A percentile compares a stretch with the other conserved stretches of the same genome.
Evolutionary conservation across 2,888 invertebrate genomes (phyloP).

Genomic region (Aplocera efformata): DNA sequence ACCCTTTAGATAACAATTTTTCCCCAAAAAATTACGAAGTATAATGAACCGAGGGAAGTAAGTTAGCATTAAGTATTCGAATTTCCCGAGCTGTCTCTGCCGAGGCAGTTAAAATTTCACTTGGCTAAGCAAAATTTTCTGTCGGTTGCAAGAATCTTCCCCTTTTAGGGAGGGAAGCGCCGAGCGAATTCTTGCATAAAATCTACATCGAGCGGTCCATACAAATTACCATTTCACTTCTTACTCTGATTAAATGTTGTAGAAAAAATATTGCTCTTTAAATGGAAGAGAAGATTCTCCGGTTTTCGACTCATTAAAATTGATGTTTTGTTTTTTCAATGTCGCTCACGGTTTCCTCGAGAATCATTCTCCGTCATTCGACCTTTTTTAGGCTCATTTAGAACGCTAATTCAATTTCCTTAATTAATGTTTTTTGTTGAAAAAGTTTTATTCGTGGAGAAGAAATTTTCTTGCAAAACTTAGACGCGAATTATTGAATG

Average conservation of each 20-base stretch:
- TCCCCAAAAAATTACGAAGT: conserved; percentile 71
- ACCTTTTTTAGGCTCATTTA: conserved; percentile 8
- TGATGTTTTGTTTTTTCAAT: conserved; percentile 61
- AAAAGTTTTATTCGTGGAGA: too few relatives aligned
- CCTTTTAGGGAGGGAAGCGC: conserved; percentile 69
- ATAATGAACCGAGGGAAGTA: conserved; percentile 78
- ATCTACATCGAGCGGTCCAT: conserved; percentile 80
- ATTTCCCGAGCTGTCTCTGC: conserved; percentile 75
- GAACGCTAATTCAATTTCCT: conserved; percentile 13
- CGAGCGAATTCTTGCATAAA: conserved; percentile 78
- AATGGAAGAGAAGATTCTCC: conserved; percentile 76
- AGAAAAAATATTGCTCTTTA: conserved; percentile 79
- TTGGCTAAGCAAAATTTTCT: conserved; percentile 80
- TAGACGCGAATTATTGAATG: too few relatives aligned
- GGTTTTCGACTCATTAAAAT: conserved; percentile 78
- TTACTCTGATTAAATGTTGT: conserved; percentile 80
- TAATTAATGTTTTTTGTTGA: conserved; percentile 16
- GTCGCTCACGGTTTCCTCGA: conserved; percentile 31
- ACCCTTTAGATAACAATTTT: conserved; percentile 65
- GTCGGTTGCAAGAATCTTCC: conserved; percentile 78
- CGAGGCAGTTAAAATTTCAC: conserved; percentile 80
- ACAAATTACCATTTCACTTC: conserved; percentile 80
- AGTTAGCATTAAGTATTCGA: conserved; percentile 77
- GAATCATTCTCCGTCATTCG: conserved; percentile 8
- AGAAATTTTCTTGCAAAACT: too few relatives aligned